Evolutionary conservation across 2,888 invertebrate species (phyloP).

Genomic region (Drosophila algonquin): DNA sequence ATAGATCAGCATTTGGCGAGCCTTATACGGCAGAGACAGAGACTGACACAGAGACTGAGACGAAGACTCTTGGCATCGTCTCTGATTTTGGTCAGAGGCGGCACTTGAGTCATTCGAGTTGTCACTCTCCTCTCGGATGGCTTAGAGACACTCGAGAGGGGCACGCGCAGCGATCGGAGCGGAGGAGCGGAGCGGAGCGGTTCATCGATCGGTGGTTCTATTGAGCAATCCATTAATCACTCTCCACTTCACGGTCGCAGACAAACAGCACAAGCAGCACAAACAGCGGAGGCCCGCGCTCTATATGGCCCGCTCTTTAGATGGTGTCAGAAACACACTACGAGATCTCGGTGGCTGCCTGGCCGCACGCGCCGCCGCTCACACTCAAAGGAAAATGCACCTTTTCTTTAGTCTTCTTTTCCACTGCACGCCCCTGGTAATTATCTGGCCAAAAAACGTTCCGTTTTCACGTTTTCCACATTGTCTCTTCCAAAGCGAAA

Average conservation of each 20-base stretch:
- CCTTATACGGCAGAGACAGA: slow-evolving; percentile 56
- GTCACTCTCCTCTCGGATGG: slow-evolving; percentile 22
- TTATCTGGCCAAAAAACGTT: slow-evolving; percentile 45
- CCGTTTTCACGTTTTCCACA: slow-evolving; percentile 23
- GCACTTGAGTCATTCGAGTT: slow-evolving; percentile 52
- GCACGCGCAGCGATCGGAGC: slow-evolving; percentile 31
- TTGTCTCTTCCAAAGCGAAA: slow-evolving; percentile 21
- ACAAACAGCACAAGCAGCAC: slow-evolving; percentile 36
- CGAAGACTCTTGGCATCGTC: slow-evolving; percentile 21
- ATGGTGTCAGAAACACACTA: slow-evolving; percentile 55
- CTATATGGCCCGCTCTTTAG: slow-evolving; percentile 56
- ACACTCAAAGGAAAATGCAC: slow-evolving; percentile 59
- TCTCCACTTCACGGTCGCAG: slow-evolving; percentile 67
- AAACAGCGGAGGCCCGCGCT: too few relatives aligned
- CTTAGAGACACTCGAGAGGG: slow-evolving; percentile 23
- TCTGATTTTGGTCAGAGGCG: slow-evolving; percentile 53
- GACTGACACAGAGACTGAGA: slow-evolving; percentile 1
- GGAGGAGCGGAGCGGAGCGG: slow-evolving; percentile 3
- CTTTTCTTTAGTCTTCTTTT: slow-evolving; percentile 31
- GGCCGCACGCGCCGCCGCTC: slow-evolving; percentile 54
- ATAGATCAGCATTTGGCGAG: slow-evolving; percentile 38
- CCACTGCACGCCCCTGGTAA: slow-evolving; percentile 41
- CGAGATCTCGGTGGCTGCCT: slow-evolving; percentile 14
- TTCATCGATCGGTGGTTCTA: slow-evolving; percentile 40
- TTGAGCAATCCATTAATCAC: slow-evolving; percentile 52